phyloP scores from a whole-genome alignment of 2,888 invertebrate genomes.

The Axea sp. region DNA sequence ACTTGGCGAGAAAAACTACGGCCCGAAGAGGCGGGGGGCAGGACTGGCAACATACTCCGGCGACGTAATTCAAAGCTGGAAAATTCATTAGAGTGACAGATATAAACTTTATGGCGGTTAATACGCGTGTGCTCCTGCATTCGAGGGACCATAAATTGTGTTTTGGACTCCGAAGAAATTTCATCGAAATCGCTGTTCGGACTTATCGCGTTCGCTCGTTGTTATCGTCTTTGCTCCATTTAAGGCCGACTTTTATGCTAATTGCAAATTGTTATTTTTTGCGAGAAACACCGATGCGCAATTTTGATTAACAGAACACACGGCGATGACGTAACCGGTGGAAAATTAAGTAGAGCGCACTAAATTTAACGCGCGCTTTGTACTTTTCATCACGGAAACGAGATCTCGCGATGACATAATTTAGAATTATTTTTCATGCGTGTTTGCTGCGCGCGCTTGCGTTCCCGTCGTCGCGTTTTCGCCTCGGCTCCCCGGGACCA shows the following conservation, averaged over 20 bases:
- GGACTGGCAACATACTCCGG: too few relatives aligned
- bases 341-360: conserved; percentile 17
- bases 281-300: conserved; percentile 16
- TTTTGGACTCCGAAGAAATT: conserved; percentile 39
- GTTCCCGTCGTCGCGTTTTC: too few relatives aligned
- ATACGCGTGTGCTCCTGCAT: conserved; percentile 38
- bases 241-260: conserved; percentile 20
- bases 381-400: neutral
- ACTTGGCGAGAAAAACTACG: conserved; percentile 9
- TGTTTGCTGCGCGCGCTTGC: too few relatives aligned
- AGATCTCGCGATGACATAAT: conserved; percentile 6
- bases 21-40: too few relatives aligned
- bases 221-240: neutral
- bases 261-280: conserved; percentile 15
- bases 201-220: too few relatives aligned
- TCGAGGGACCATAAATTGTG: conserved; percentile 35
- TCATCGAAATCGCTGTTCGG: too few relatives aligned
- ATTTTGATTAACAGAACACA: conserved; percentile 25
- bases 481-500: conserved; percentile 6
- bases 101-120: conserved; percentile 49
- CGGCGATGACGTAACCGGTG: conserved; percentile 3
- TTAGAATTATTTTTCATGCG: conserved; percentile 5
- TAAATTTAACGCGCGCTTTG: conserved; percentile 18
- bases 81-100: conserved; percentile 45
- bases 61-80: conserved; percentile 30